Conservation (phyloP, 2,888 invertebrate genomes). For the Pachycephus smyrnensis region DNA sequence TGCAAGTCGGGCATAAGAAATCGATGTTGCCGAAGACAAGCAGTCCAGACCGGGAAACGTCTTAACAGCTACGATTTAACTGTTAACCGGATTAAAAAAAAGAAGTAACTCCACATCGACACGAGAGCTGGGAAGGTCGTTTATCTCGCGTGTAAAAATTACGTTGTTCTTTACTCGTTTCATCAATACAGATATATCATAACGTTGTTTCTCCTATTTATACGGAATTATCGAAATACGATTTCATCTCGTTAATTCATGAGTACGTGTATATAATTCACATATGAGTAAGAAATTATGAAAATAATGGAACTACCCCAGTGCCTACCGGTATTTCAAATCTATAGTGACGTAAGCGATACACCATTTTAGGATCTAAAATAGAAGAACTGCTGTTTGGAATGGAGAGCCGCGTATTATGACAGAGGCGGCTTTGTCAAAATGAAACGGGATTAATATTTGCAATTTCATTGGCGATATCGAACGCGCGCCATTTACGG, state of each 20-base stretch:
- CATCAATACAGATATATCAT: not conserved
- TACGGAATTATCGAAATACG: no score
- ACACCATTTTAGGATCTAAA: not conserved
- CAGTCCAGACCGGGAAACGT: constrained; percentile 3
- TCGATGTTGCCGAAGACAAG: not conserved
- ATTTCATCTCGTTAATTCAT: no score
- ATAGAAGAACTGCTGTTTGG: not conserved
- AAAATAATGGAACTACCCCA: not conserved
- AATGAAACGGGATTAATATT: not conserved
- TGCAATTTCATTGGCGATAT: not conserved
- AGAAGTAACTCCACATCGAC: not conserved
- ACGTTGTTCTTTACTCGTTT: not conserved
- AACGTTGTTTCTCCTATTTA: not conserved
- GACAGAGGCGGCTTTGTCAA: not conserved
- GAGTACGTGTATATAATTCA: not conserved
- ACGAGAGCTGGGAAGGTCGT: not conserved
- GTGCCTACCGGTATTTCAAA: not conserved
- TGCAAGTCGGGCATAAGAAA: constrained; percentile 11
- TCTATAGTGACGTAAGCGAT: not conserved
- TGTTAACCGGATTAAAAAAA: not conserved
- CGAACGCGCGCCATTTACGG: not conserved
- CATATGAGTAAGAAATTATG: not conserved
- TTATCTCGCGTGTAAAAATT: not conserved
- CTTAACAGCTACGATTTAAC: constrained; percentile 5
- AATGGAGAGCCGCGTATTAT: not conserved